phyloP scores from a whole-genome alignment of 2,797 vertebrate genomes.

The Botia kubotai region DNA sequence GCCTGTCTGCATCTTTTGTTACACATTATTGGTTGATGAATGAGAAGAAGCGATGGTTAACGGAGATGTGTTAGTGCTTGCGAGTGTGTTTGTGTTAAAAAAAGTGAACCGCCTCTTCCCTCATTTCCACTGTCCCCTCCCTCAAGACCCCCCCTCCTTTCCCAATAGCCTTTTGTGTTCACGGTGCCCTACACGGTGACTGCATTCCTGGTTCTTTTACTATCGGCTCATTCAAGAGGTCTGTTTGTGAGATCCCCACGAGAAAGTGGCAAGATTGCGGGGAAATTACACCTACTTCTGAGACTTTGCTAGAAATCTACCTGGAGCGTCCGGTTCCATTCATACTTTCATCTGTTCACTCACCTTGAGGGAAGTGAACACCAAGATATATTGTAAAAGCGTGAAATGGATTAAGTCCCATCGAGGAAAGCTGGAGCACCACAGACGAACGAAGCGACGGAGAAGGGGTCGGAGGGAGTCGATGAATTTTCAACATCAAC shows the following conservation, averaged over 20 bases:
- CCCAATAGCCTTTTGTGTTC: conserved; percentile 74
- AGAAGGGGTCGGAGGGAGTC: conserved; percentile 80
- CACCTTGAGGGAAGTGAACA: conserved; percentile 35
- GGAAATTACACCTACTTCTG: conserved; percentile 19
- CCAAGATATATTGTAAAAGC: conserved; percentile 32
- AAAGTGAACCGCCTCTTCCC: conserved; percentile 70
- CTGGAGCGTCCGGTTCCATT: conserved; percentile 15
- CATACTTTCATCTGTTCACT: conserved; percentile 34
- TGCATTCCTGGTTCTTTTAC: conserved; percentile 66
- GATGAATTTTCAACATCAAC: conserved; percentile 79
- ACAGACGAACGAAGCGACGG: conserved; percentile 77
- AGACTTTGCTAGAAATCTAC: conserved; percentile 26
- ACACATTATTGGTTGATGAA: conserved; percentile 38
- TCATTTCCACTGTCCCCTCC: conserved; percentile 60
- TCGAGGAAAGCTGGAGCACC: conserved; percentile 80
- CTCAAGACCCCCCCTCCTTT: conserved; percentile 48
- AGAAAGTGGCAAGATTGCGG: conserved; percentile 39
- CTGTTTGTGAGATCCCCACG: conserved; percentile 3
- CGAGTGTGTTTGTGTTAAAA: conserved; percentile 54
- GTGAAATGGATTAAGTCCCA: conserved; percentile 76
- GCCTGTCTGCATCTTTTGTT: conserved; percentile 41
- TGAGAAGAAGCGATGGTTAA: conserved; percentile 66
- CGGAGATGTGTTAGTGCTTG: conserved; percentile 52
- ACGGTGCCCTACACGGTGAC: conserved; percentile 61
- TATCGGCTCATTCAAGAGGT: conserved; percentile 40